Percentiles rank a stretch among this genome's conserved stretches.
These are phyloP conservation scores for Zaprionus tsacasi DNA, from an alignment of 1,140 invertebrate species.

Conservation along the genomic window DNA sequence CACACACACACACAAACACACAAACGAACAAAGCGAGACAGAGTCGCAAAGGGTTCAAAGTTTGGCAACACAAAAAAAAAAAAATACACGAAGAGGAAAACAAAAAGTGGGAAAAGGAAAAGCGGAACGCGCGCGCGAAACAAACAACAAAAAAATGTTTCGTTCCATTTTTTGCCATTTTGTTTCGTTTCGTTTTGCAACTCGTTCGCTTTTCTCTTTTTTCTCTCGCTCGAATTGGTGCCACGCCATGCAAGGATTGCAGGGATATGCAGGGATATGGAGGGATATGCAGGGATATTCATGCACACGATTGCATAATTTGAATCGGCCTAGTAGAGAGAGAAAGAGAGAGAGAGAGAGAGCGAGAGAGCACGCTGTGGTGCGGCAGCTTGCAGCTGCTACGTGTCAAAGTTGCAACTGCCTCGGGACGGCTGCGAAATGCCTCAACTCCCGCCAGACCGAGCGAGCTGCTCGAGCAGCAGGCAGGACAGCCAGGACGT, in stretches of 20 bases:
- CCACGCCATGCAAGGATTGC: conserved; percentile 47
- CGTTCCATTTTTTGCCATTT: conserved; percentile 55
- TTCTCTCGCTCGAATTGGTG: conserved; percentile 49
- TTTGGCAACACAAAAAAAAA: conserved; percentile 41
- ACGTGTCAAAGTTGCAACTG: conserved; percentile 41
- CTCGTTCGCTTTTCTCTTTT: conserved; percentile 6
- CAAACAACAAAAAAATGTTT: conserved; percentile 42
- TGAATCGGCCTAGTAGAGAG: conserved; percentile 26
- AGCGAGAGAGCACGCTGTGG: background rate
- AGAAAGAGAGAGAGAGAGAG: background rate
- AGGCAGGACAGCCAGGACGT: background rate
- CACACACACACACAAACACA: conserved; percentile 32
- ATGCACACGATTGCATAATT: conserved; percentile 64
- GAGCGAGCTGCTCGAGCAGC: background rate
- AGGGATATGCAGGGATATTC: conserved; percentile 13
- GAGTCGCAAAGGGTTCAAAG: conserved; percentile 62
- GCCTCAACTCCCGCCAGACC: background rate
- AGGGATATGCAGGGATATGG: conserved; percentile 40
- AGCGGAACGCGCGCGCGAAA: conserved; percentile 12
- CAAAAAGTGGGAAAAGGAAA: conserved; percentile 43
- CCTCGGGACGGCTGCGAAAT: conserved; percentile 6
- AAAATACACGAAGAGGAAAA: background rate
- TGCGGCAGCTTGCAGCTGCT: conserved; percentile 27
- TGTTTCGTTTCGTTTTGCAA: conserved; percentile 27
- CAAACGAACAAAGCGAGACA: conserved; percentile 12